Conservation (phyloP, 2,888 invertebrate genomes). For the Harpalus rubripes region DNA sequence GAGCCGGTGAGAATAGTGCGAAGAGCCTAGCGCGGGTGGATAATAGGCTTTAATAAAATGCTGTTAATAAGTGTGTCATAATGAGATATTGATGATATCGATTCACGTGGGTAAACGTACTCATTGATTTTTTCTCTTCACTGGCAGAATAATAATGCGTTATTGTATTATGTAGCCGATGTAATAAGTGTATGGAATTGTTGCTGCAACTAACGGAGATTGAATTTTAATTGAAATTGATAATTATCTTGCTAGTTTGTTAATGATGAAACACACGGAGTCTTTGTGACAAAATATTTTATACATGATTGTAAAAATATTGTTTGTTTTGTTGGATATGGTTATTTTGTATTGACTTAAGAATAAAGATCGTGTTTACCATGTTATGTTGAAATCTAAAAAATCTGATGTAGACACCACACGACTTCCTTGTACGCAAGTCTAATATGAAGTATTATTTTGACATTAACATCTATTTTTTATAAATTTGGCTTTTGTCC, state of each 20-base stretch:
- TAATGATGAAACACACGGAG: constrained; percentile 21
- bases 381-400: too few relatives aligned
- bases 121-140: constrained; percentile 19
- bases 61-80: constrained; percentile 48
- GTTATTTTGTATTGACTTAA: too few relatives aligned
- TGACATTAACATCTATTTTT: too few relatives aligned
- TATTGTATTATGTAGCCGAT: constrained; percentile 42
- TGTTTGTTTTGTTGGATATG: too few relatives aligned
- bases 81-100: constrained; percentile 47
- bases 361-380: too few relatives aligned
- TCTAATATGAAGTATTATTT: too few relatives aligned
- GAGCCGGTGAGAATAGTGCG: constrained; percentile 23
- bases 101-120: constrained; percentile 39
- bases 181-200: constrained; percentile 39
- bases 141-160: constrained; percentile 42
- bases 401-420: too few relatives aligned
- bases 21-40: constrained; percentile 24
- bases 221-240: constrained; percentile 43
- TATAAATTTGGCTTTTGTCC: too few relatives aligned
- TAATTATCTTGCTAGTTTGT: constrained; percentile 14
- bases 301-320: too few relatives aligned
- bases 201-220: constrained; percentile 27
- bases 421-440: too few relatives aligned
- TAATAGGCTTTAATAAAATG: constrained; percentile 41
- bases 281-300: constrained; percentile 1